Base-by-base conservation (phyloP, 2,888 invertebrate species). In the Corythucha ciliata region DNA sequence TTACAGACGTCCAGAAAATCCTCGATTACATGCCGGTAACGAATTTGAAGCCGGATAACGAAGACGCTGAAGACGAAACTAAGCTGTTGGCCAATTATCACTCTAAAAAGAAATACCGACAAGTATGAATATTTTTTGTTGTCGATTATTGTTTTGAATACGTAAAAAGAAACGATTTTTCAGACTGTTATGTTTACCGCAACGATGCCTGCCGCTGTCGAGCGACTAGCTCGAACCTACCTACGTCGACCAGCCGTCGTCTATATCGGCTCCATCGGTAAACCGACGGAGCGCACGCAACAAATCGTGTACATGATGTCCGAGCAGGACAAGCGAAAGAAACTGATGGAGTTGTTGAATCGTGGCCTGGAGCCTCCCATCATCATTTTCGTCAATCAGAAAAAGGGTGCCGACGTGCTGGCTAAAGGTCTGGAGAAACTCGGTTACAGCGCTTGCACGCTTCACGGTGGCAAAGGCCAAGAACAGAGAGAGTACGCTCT, bases 151-250 rank as follows among this genome's bases (percentile, higher is more conserved):
- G n/a, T 39, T 46, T 39, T 34, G 6, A 14, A 7, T 5, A 5
- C 5, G 26, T n/a, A n/a, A n/a, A n/a, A n/a, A n/a, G n/a, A n/a
- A 29, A 5, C 18, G 7, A 33, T 40, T 48, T 66, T 69, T 25
- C 63, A 82, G 83, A 99, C 98, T 63, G 98, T 99, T 67, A 99
- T 99, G 98, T 99, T 99, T 70, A 98, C 98, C 42, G 98, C 98
- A 3, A 99, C 98, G 58, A 99, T 99, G 98, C 96, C 96, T 7
- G 84, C 96, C 0, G 90, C 96, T 2, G 94, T 99, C 2, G 98
- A 99, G 72, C 77, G 97, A 55, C 72, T 99, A 57, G 98, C 98
- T 0, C 77, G 94, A 57, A 88, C 83, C 25, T 99, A 98, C 70
- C 73, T 99, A 20, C 76, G 98, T 50, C 76, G 98, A 63, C 98